phyloP scores from a whole-genome alignment of 2,797 vertebrate genomes.

The Anolis apletophallus region DNA sequence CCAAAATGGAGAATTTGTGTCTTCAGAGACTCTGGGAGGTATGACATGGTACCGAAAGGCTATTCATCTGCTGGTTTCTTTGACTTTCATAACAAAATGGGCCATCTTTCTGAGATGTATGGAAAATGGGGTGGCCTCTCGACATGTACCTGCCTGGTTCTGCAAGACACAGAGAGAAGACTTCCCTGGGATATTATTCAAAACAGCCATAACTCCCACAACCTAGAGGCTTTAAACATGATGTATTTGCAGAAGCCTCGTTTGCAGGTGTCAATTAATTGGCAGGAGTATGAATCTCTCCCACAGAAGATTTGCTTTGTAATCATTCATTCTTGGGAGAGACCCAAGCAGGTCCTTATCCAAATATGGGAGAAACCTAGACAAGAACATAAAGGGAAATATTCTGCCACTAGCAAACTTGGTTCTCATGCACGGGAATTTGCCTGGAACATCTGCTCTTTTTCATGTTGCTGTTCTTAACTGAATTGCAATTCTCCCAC shows the following conservation, averaged over 20 bases:
- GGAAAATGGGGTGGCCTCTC: too few relatives aligned
- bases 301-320: neutral
- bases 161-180: too few relatives aligned
- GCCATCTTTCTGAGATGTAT: too few relatives aligned
- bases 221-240: neutral
- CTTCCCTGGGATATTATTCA: too few relatives aligned
- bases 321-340: neutral
- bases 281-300: neutral
- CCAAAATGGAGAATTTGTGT: too few relatives aligned
- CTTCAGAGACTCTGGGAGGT: too few relatives aligned
- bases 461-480: conserved; percentile 59
- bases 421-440: neutral
- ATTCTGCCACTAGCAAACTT: neutral
- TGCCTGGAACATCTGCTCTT: neutral
- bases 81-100: too few relatives aligned
- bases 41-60: too few relatives aligned
- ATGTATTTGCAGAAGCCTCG: neutral
- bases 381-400: neutral
- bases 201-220: too few relatives aligned
- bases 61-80: too few relatives aligned
- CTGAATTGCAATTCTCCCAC: conserved; percentile 48
- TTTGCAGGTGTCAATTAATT: too few relatives aligned
- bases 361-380: neutral
- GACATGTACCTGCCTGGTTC: too few relatives aligned
- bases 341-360: neutral